A percentile compares a stretch with the other conserved stretches of the same genome.
These are phyloP conservation scores for Cephonodes hylas DNA, from an alignment of 2,888 invertebrate species.

Conservation along the genomic window DNA sequence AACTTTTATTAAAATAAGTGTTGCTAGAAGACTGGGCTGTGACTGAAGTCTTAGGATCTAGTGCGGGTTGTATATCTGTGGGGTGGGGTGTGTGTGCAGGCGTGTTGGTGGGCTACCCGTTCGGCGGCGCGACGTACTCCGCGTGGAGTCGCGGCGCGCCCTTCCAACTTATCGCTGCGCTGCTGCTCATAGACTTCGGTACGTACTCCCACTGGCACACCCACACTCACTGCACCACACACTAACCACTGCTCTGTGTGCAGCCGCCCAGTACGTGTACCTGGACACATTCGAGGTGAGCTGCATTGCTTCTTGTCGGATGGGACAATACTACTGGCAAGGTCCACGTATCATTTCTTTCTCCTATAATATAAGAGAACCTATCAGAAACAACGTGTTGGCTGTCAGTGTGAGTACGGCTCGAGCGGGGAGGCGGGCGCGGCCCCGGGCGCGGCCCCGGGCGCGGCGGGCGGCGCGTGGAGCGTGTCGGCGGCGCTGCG, in stretches of 20 bases:
- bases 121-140: slow-evolving; percentile 61
- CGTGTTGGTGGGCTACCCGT: slow-evolving; percentile 70
- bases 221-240: not conserved
- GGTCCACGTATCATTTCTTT: too few relatives aligned
- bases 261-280: not conserved
- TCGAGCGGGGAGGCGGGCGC: too few relatives aligned
- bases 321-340: too few relatives aligned
- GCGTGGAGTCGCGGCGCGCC: slow-evolving; percentile 61
- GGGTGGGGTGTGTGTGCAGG: slow-evolving; percentile 39
- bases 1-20: too few relatives aligned
- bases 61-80: not conserved
- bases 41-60: too few relatives aligned
- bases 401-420: slow-evolving; percentile 4
- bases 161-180: slow-evolving; percentile 56
- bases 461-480: slow-evolving; percentile 31
- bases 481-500: slow-evolving; percentile 57
- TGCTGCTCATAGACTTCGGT: slow-evolving; percentile 55
- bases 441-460: too few relatives aligned
- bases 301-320: not conserved
- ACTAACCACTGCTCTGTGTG: not conserved
- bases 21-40: too few relatives aligned
- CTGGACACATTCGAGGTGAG: not conserved
- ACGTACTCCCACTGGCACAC: slow-evolving; percentile 10
- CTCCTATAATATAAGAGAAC: too few relatives aligned
- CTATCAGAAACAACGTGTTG: too few relatives aligned